Evolutionary conservation across 2,888 invertebrate genomes (phyloP).

Genomic region (Heliconius ethilla): DNA sequence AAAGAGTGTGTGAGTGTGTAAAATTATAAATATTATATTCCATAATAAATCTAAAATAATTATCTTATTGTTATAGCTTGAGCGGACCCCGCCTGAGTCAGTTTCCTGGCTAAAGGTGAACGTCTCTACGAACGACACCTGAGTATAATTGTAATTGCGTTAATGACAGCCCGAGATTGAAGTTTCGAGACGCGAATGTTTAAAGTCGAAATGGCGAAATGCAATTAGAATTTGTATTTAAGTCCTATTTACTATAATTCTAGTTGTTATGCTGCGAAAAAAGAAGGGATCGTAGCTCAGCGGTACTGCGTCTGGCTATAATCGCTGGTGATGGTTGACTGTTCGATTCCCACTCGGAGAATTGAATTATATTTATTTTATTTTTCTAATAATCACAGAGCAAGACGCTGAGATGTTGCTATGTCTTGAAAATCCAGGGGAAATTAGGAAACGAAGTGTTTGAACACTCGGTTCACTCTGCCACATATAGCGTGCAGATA

Average conservation of each 20-base stretch:
- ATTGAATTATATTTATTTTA: too few species aligned
- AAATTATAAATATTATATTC: background rate
- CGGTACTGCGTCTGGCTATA: background rate
- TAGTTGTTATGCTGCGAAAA: background rate
- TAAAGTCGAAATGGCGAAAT: conserved; percentile 22
- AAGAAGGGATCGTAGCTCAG: background rate
- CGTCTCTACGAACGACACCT: conserved; percentile 32
- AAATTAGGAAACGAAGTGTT: too few species aligned
- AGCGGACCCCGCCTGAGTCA: conserved; percentile 28
- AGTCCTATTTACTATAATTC: background rate
- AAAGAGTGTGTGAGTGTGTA: background rate
- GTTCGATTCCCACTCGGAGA: background rate
- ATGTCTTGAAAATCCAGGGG: too few species aligned
- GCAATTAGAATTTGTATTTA: background rate
- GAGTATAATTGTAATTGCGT: conserved; percentile 32
- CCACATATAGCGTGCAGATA: too few species aligned
- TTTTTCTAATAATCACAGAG: too few species aligned
- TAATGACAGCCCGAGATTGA: conserved; percentile 27
- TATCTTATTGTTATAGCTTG: conserved; percentile 2
- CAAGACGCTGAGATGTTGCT: too few species aligned
- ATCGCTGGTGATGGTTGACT: too few species aligned
- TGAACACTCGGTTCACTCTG: too few species aligned
- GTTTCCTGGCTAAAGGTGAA: conserved; percentile 33
- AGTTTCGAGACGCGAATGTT: conserved; percentile 23
- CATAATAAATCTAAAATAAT: background rate